Base-by-base conservation (phyloP, 2,888 invertebrate species). In the Acholoe squamosa region DNA sequence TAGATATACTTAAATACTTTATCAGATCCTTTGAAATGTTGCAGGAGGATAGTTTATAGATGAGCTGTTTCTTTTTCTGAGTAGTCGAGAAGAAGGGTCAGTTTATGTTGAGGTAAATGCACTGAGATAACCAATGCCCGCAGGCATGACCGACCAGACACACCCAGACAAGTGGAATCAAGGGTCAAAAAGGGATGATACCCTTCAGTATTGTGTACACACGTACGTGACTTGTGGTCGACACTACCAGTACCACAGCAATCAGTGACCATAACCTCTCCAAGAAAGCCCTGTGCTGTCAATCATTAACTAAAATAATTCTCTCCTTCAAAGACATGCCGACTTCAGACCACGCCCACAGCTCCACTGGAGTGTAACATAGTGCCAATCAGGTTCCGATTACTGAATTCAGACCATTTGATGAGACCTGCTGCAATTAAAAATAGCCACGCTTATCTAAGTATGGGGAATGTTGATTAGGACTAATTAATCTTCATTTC, bases 171-270 rank as follows among this genome's bases (percentile, higher is more conserved):
- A 43, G 43, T 43, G 43, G 43, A 43, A 43, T 10, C 3, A 43
- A 43, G 43, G 43, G 10, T 43, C 43, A 7, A 43, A 7, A 3
- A 43, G 43, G 3, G 43, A 43, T 43, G 43, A 43, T 43, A 43
- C 43, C 43, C 43, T 43, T 43, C 43, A 43, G 5, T 10, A 7
- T 43, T 43, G 43, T 43, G 3, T 43, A 61, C 14, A 19, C 10
- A 61, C 61, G 61, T 61, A 61, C 61, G 61, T 61, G 61, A 61
- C 61, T 61, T 61, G 61, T 61, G 61, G 61, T 61, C 22, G 14
- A 3, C 14, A 14, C 61, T 61, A 19, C 5, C 61, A 19, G n/a
- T 3, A 61, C 61, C 22, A n/a, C 22, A 61, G n/a, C 61, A 61
- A n/a, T n/a, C 61, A 61, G 12, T n/a, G 61, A 12, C 61, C 61